These are phyloP conservation scores for Notothenia rossii DNA, from an alignment of 2,113 vertebrate genomes.

Conservation along the genomic window DNA sequence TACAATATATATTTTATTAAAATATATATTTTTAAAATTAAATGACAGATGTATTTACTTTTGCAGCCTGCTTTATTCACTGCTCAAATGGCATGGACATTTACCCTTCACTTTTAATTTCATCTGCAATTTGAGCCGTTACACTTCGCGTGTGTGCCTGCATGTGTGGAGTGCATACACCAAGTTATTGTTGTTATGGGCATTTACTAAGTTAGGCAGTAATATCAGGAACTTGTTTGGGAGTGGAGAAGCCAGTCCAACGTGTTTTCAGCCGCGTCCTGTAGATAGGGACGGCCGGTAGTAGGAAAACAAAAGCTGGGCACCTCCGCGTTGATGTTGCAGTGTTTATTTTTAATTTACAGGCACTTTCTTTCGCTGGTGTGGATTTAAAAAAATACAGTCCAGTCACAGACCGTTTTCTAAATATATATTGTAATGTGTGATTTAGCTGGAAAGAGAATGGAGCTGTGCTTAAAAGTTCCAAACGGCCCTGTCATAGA, in stretches of 20 bases:
- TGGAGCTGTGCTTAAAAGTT: constrained; percentile 69
- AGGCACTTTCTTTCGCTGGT: background rate
- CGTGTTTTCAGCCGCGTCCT: constrained; percentile 87
- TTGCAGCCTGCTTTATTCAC: constrained; percentile 36
- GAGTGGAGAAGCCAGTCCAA: constrained; percentile 90
- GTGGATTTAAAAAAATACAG: background rate
- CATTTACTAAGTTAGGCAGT: constrained; percentile 80
- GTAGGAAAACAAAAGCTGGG: constrained; percentile 49
- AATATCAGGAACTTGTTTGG: constrained; percentile 81
- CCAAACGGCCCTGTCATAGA: constrained; percentile 54
- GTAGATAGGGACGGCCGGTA: constrained; percentile 64
- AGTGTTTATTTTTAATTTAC: background rate
- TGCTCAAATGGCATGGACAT: constrained; percentile 33
- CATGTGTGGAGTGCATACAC: constrained; percentile 44
- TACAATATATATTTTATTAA: constrained; percentile 27
- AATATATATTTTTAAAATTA: constrained; percentile 13
- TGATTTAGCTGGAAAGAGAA: constrained; percentile 47
- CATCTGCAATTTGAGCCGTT: constrained; percentile 36
- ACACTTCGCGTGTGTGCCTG: constrained; percentile 20
- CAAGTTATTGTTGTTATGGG: constrained; percentile 73
- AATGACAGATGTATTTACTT: constrained; percentile 4
- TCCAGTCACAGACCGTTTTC: constrained; percentile 10
- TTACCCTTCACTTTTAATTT: constrained; percentile 31
- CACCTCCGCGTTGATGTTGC: constrained; percentile 34
- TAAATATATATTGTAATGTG: constrained; percentile 31